A percentile compares a stretch with the other conserved stretches of the same genome.
phyloP scores from a whole-genome alignment of 2,888 invertebrate genomes.

The Athalia circularis region DNA sequence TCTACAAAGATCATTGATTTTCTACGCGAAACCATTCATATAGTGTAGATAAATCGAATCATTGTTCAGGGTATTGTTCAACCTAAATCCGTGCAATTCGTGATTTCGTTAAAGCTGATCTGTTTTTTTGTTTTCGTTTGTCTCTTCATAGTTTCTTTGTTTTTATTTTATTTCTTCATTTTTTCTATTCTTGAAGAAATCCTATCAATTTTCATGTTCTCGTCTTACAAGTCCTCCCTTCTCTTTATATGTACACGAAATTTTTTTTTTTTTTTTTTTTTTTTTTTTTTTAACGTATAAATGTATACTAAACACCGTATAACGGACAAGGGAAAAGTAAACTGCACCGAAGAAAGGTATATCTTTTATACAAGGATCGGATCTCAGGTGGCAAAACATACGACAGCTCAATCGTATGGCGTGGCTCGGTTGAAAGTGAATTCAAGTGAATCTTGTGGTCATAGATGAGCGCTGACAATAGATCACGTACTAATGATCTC shows the following conservation, averaged over 20 bases:
- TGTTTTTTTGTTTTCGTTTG: background rate
- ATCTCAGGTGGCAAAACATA: background rate
- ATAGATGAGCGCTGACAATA: slow-evolving; percentile 36
- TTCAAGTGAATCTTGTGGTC: slow-evolving; percentile 46
- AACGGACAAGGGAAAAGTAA: too few species aligned
- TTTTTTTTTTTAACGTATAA: too few species aligned
- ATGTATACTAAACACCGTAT: too few species aligned
- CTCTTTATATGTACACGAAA: background rate
- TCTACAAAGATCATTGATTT: slow-evolving; percentile 22
- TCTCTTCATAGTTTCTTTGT: background rate
- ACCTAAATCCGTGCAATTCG: slow-evolving; percentile 30
- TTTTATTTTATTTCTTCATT: background rate
- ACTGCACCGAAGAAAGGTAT: too few species aligned
- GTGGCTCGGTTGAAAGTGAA: slow-evolving; percentile 34
- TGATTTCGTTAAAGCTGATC: background rate
- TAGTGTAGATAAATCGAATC: slow-evolving; percentile 19
- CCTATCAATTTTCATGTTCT: background rate
- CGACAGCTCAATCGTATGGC: background rate
- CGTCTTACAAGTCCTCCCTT: background rate
- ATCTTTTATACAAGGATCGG: background rate
- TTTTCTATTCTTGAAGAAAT: slow-evolving; percentile 11
- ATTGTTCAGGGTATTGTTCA: slow-evolving; percentile 29
- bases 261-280: background rate
- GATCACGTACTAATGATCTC: slow-evolving; percentile 11
- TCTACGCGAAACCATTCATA: slow-evolving; percentile 20